These are phyloP conservation scores for Xyrauchen texanus DNA, from an alignment of 2,113 vertebrate species.

Conservation along the genomic window DNA sequence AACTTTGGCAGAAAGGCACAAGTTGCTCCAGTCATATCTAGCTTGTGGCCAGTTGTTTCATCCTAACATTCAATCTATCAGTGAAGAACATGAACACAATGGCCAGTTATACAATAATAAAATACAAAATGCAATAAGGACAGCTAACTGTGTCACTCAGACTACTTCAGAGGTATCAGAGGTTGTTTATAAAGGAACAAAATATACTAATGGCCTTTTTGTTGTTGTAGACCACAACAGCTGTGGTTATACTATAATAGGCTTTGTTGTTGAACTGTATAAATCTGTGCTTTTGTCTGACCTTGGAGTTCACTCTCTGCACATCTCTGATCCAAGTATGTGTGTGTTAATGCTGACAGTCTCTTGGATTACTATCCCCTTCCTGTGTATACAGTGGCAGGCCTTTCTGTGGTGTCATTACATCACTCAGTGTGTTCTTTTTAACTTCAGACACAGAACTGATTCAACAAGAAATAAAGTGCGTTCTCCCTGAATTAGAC, in stretches of 20 bases:
- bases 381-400: not conserved
- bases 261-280: not conserved
- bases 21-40: not conserved
- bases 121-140: not conserved
- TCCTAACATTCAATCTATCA: not conserved
- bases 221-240: constrained; percentile 10
- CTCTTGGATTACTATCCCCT: constrained; percentile 4
- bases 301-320: constrained; percentile 2
- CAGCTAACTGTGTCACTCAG: not conserved
- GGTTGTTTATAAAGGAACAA: constrained; percentile 1
- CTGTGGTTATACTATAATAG: not conserved
- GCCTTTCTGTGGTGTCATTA: not conserved
- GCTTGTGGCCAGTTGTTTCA: not conserved
- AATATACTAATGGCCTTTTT: not conserved
- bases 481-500: not conserved
- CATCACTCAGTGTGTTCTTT: not conserved
- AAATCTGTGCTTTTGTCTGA: not conserved
- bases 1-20: too few species aligned
- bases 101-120: not conserved
- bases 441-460: not conserved
- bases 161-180: not conserved
- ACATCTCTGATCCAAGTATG: not conserved
- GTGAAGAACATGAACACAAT: not conserved
- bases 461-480: constrained; percentile 8
- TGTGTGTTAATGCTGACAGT: not conserved